Percentiles rank a stretch among this genome's conserved stretches.
phyloP scores from a whole-genome alignment of 2,888 invertebrate species.

The Chaitophorus viminalis region DNA sequence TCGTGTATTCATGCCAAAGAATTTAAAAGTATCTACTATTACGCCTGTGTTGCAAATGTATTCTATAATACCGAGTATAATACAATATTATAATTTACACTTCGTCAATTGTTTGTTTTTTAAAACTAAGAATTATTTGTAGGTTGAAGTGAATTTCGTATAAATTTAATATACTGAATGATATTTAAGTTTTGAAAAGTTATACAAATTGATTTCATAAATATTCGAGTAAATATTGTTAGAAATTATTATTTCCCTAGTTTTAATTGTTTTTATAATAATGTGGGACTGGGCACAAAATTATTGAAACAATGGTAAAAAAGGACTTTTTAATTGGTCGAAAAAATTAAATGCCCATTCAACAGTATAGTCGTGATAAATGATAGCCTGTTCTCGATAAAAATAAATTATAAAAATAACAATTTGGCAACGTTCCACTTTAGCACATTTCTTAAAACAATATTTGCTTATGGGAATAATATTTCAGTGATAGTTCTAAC shows the following conservation, averaged over 20 bases:
- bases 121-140: too few species aligned
- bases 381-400: background rate
- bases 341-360: constrained; percentile 13
- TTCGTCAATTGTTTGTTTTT: too few species aligned
- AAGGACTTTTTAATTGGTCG: background rate
- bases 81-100: too few species aligned
- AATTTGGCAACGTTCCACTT: constrained; percentile 44
- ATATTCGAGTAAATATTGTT: too few species aligned
- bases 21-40: too few species aligned
- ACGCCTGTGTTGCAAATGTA: too few species aligned
- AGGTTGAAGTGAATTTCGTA: too few species aligned
- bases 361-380: constrained; percentile 3
- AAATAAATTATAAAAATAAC: background rate
- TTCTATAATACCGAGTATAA: too few species aligned
- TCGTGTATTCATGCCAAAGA: too few species aligned
- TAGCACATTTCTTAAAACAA: constrained; percentile 38
- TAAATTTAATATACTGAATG: too few species aligned
- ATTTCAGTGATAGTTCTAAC: background rate
- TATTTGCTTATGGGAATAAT: background rate
- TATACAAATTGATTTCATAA: background rate
- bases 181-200: too few species aligned
- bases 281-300: background rate
- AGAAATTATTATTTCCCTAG: too few species aligned
- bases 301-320: background rate
- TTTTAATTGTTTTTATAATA: background rate